Evolutionary conservation across 2,797 vertebrate genomes (phyloP).

Genomic region (Malurus splendens): DNA sequence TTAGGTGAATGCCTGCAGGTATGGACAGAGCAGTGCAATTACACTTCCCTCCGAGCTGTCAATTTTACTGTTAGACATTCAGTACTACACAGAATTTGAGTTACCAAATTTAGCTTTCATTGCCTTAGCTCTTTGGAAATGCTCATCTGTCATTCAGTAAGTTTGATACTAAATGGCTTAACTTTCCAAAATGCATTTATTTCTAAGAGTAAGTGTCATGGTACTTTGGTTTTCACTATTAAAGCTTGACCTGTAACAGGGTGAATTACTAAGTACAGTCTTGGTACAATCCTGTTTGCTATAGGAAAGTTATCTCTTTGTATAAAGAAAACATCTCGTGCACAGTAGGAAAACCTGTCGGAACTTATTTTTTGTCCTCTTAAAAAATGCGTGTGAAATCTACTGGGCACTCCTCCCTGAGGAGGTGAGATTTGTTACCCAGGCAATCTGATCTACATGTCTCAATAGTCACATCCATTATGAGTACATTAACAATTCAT

Average conservation of each 20-base stretch:
- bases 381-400: neutral
- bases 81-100: neutral
- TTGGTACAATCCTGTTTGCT: neutral
- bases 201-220: neutral
- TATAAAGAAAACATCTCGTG: neutral
- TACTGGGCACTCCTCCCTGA: neutral
- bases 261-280: neutral
- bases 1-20: neutral
- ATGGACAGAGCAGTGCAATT: slow-evolving; percentile 2
- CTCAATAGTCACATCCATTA: neutral
- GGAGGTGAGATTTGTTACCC: neutral
- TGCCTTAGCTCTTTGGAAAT: neutral
- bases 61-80: neutral
- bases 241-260: neutral
- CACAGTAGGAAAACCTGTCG: neutral
- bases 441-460: neutral
- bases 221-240: neutral
- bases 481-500: neutral
- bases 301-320: neutral
- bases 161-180: slow-evolving; percentile 1
- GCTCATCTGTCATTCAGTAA: neutral
- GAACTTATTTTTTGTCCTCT: neutral
- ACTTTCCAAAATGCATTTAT: neutral
- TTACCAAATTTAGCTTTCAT: slow-evolving; percentile 4
- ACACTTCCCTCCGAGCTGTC: neutral